Percentiles rank a stretch among this genome's conserved stretches.
These are phyloP conservation scores for Neopipo cinnamomea DNA, from an alignment of 2,113 vertebrate genomes.

Conservation along the genomic window DNA sequence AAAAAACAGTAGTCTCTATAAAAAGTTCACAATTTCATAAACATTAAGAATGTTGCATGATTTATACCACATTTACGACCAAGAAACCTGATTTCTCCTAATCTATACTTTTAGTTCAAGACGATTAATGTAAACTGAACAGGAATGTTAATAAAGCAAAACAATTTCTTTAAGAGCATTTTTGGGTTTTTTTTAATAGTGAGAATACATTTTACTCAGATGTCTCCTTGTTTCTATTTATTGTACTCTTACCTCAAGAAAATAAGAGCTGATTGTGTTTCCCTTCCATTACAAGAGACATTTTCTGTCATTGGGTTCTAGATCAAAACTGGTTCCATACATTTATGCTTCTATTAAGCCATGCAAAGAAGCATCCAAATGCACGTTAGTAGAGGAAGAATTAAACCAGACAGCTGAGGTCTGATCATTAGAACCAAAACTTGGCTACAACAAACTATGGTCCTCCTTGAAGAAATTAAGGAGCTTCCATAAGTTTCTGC, in stretches of 20 bases:
- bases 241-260: neutral
- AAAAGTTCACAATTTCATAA: neutral
- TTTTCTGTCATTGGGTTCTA: neutral
- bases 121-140: neutral
- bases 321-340: neutral
- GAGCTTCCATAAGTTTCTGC: neutral
- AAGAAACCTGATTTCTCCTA: neutral
- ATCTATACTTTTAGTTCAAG: neutral
- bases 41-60: neutral
- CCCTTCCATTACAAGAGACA: neutral
- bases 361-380: neutral
- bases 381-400: neutral
- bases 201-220: neutral
- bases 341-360: neutral
- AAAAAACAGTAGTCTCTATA: neutral
- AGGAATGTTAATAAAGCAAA: neutral
- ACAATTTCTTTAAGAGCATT: neutral
- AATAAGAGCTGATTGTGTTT: neutral
- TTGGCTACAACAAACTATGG: fast-evolving
- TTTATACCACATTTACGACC: neutral
- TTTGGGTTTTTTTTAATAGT: neutral
- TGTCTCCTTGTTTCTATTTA: neutral
- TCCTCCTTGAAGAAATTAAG: neutral
- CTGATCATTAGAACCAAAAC: neutral
- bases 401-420: neutral